phyloP scores from a whole-genome alignment of 2,888 invertebrate species.

The Sipunculus nudus region DNA sequence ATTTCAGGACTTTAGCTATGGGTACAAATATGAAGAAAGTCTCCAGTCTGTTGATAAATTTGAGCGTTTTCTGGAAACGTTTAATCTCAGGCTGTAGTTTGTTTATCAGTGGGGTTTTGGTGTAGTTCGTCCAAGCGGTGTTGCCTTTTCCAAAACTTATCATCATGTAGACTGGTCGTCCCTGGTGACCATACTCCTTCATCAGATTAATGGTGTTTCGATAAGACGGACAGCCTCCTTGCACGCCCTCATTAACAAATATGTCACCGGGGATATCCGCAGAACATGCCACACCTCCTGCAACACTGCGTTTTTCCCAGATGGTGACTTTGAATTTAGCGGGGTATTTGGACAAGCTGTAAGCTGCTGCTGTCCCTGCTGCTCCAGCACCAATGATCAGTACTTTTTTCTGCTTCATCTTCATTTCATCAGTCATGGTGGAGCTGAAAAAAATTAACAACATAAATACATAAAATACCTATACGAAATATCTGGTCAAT shows the following conservation, averaged over 20 bases:
- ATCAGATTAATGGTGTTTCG: conserved; percentile 49
- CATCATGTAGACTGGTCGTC: conserved; percentile 49
- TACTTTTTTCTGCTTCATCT: conserved; percentile 14
- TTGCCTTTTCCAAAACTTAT: conserved; percentile 51
- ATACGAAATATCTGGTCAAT: too few species aligned
- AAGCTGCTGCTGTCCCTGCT: conserved; percentile 48
- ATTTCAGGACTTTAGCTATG: conserved; percentile 46
- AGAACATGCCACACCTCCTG: conserved; percentile 48
- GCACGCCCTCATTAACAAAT: conserved; percentile 48
- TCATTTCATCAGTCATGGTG: too few species aligned
- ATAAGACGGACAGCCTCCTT: conserved; percentile 50
- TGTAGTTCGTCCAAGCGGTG: conserved; percentile 52
- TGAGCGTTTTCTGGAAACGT: conserved; percentile 45
- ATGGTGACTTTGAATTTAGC: conserved; percentile 48
- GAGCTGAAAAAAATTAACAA: too few species aligned
- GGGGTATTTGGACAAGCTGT: conserved; percentile 43
- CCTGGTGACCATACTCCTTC: conserved; percentile 45
- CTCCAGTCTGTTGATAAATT: conserved; percentile 47
- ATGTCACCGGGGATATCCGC: conserved; percentile 22
- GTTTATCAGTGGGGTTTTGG: conserved; percentile 44
- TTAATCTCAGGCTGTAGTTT: conserved; percentile 45
- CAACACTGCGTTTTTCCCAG: conserved; percentile 47
- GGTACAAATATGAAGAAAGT: conserved; percentile 50
- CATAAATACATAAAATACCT: too few species aligned
- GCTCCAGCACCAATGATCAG: conserved; percentile 45